These are phyloP conservation scores for Meiosimyza platycephala DNA, from an alignment of 2,888 invertebrate genomes.

Conservation along the genomic window DNA sequence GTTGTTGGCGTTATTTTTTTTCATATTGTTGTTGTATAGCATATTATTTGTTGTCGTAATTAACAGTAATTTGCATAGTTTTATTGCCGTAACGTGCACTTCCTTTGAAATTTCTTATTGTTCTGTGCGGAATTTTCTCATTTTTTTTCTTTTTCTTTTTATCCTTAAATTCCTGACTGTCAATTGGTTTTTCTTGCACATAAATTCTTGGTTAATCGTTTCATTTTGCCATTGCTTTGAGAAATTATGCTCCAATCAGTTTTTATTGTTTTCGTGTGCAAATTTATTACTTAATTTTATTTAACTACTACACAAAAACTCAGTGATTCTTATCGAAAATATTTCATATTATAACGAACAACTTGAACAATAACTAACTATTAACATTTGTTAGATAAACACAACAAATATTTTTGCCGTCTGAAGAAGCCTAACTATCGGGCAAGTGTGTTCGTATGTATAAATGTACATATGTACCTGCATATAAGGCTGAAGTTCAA, in stretches of 20 bases:
- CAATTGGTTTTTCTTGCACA: constrained; percentile 7
- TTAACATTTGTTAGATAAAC: too few relatives aligned
- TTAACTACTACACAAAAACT: not conserved
- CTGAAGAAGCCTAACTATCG: too few relatives aligned
- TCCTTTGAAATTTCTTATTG: not conserved
- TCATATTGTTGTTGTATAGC: constrained; percentile 37
- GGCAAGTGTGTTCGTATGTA: too few relatives aligned
- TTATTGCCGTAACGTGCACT: constrained; percentile 36
- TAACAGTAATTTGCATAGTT: constrained; percentile 53
- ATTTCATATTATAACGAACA: too few relatives aligned
- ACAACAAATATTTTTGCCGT: too few relatives aligned
- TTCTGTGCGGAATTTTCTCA: not conserved
- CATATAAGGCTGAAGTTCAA: too few relatives aligned
- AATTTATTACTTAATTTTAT: constrained; percentile 10
- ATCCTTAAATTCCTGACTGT: not conserved
- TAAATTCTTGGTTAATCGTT: constrained; percentile 35
- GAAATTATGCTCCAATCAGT: constrained; percentile 38
- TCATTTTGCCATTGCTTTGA: constrained; percentile 14
- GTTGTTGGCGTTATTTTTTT: constrained; percentile 32
- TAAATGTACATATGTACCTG: too few relatives aligned
- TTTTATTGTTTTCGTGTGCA: constrained; percentile 28
- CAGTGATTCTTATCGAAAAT: too few relatives aligned
- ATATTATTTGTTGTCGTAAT: constrained; percentile 43
- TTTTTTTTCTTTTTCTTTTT: not conserved
- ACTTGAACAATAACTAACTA: too few relatives aligned